A percentile compares a stretch with the other conserved stretches of the same genome.
These are phyloP conservation scores for Dugesia japonica DNA, from an alignment of 2,888 invertebrate genomes.

Conservation along the genomic window DNA sequence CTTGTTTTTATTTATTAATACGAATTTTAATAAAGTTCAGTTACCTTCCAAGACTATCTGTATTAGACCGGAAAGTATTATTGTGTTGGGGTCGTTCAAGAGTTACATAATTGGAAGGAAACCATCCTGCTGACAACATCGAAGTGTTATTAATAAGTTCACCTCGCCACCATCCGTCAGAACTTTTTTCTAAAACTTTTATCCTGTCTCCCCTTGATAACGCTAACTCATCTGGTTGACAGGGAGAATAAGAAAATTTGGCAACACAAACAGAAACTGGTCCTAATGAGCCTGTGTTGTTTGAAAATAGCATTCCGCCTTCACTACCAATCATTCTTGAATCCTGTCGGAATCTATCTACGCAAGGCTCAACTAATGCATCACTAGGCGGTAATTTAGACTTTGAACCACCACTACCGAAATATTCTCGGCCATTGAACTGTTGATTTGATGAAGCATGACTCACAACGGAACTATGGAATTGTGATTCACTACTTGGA, in stretches of 20 bases:
- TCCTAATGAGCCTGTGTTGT: background rate
- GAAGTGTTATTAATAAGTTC: slow-evolving; percentile 37
- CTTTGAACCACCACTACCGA: background rate
- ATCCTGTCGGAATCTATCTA: background rate
- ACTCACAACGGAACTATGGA: background rate
- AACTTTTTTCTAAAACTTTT: slow-evolving; percentile 82
- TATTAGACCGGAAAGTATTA: slow-evolving; percentile 1
- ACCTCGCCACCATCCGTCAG: slow-evolving; percentile 98
- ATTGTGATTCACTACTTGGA: slow-evolving; percentile 11
- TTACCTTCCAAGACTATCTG: background rate
- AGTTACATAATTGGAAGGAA: slow-evolving; percentile 85
- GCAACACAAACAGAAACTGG: slow-evolving; percentile 53
- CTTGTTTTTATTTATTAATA: background rate
- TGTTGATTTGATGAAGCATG: background rate
- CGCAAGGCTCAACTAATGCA: background rate
- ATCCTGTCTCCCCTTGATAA: slow-evolving; percentile 83
- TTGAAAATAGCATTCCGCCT: slow-evolving; percentile 5
- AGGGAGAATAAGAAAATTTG: slow-evolving; percentile 68
- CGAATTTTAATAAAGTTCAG: background rate
- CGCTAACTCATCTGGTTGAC: slow-evolving; percentile 82
- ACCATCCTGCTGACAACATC: slow-evolving; percentile 57
- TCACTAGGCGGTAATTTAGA: background rate
- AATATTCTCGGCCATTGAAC: background rate
- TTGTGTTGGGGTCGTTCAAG: slow-evolving; percentile 38
- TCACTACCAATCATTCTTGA: background rate